Conservation (phyloP, 2,113 vertebrate species). For the Ailuropoda melanoleuca region DNA sequence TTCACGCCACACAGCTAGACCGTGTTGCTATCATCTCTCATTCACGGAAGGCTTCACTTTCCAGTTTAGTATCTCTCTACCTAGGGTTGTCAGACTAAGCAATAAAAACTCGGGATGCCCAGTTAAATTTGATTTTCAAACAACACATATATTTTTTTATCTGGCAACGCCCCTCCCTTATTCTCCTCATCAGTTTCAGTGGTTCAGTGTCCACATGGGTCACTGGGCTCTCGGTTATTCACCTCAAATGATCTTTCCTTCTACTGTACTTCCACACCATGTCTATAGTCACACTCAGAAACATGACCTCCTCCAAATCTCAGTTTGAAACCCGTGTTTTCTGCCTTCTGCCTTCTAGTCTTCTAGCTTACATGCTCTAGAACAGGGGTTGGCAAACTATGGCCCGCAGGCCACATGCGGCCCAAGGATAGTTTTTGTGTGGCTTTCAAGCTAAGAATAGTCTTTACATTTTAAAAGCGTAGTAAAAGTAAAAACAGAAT, state of each 20-base stretch:
- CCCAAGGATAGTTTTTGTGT: background rate
- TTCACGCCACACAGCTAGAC: background rate
- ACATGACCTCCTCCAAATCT: background rate
- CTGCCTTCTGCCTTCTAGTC: background rate
- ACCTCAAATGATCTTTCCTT: background rate
- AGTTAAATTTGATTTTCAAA: background rate
- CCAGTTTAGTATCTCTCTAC: background rate
- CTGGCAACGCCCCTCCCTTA: background rate
- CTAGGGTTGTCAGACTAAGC: background rate
- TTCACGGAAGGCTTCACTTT: background rate
- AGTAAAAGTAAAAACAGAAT: background rate
- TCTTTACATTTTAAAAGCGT: background rate
- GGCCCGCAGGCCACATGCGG: background rate
- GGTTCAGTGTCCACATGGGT: background rate
- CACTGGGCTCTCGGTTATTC: background rate
- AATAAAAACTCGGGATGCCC: background rate
- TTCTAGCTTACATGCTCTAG: background rate
- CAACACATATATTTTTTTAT: background rate
- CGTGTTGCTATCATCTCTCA: background rate
- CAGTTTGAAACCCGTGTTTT: background rate
- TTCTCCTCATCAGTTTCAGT: background rate
- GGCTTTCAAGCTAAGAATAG: background rate
- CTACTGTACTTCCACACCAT: background rate
- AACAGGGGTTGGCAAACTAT: background rate
- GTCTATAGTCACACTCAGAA: background rate